Evolutionary conservation across 2,888 invertebrate genomes (phyloP).

Genomic region (Temnothorax rugatulus): DNA sequence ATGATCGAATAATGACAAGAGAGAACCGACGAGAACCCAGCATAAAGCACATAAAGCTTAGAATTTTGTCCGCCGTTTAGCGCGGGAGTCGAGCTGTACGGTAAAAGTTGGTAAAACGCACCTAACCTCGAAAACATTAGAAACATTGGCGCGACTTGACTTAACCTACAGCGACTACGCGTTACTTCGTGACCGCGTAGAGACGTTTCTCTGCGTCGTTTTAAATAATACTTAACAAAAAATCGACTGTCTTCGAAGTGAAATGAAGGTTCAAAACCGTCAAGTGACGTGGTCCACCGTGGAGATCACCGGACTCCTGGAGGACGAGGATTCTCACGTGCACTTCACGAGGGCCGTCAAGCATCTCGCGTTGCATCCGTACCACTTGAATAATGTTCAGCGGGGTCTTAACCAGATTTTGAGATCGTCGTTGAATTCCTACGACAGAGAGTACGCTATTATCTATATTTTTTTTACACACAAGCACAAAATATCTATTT

Average conservation of each 20-base stretch:
- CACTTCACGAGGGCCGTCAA: conserved; percentile 87
- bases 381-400: conserved; percentile 88
- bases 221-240: not conserved
- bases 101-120: not conserved
- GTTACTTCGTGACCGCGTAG: not conserved
- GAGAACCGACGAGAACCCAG: too few species aligned
- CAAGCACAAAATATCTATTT: not conserved
- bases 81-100: not conserved
- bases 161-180: not conserved
- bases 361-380: conserved; percentile 89
- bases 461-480: not conserved
- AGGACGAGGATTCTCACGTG: conserved; percentile 88
- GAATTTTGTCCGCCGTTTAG: not conserved
- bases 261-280: conserved; percentile 72
- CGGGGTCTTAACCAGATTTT: conserved; percentile 89
- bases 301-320: conserved; percentile 87
- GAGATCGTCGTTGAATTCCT: conserved; percentile 88
- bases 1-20: not conserved
- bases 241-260: conserved; percentile 16
- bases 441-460: conserved; percentile 88
- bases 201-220: not conserved
- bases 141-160: too few species aligned
- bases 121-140: not conserved
- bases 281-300: conserved; percentile 79
- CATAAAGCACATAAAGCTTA: too few species aligned